Base-by-base conservation (phyloP, 23 tunicate genomes). In the Pegea sp. region DNA sequence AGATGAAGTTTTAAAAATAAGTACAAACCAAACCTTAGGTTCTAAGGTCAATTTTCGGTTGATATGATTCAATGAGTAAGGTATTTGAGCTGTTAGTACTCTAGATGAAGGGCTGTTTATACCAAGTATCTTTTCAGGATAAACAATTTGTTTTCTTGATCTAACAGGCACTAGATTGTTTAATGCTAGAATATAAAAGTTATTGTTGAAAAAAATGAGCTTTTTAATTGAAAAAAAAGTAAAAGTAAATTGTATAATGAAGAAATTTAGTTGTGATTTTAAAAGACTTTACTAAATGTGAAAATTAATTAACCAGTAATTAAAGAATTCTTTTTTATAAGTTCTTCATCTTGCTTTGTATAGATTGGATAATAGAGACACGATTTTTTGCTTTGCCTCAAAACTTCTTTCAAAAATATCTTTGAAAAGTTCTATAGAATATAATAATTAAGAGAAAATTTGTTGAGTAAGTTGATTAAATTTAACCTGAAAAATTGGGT, bases 131-230 rank as follows among this genome's bases (percentile, higher is more conserved):
- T 67, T 66, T 2, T 63, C 26, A 0, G 95, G 95, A 52, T 84
- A 84, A 3, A 60, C 71, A 34, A 84, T 73, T 59, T 84, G 95
- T 20, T 69, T 42, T 11, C 95, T 60, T 3, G 95, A 84, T 42
- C 84, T 42, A 33, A 84, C 84, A n/a, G 95, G 95, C 16, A 84
- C 95, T 58, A 84, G 54, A 31, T 67, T 73, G 49, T 84, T 84
- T 26, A 84, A 34, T 16, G 76, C 95, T 84, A 53, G 27, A 29
- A 31, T 56, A 34, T 11, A 34, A 34, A 18, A 11, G 26, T 18
- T 6, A 6, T 24, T 56, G 60, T 6, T 18, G 13, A 23, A 23
- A 26, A 6, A 38, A 38, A 38, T 38, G 13, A 38, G 16, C 11
- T 11, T 38, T 11, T 38, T 16, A 38, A 38, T 8, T 50, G 5